These are phyloP conservation scores for Idaea aversata DNA, from an alignment of 2,888 invertebrate genomes.

Conservation along the genomic window DNA sequence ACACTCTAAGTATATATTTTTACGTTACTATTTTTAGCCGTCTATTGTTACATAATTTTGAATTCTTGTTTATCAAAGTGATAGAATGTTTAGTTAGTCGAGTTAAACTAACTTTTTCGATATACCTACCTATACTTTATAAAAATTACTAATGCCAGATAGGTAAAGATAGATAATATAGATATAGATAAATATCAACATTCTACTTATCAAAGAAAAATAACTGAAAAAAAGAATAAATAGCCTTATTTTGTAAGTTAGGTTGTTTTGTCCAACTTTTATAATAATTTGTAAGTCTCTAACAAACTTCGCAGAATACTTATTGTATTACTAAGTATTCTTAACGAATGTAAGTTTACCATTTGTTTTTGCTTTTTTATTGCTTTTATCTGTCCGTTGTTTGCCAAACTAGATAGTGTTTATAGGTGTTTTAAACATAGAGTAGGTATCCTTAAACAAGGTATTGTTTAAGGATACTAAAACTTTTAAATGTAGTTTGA, in stretches of 20 bases:
- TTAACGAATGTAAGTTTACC: conserved; percentile 1
- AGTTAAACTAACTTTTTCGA: neutral
- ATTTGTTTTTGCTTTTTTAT: conserved; percentile 1
- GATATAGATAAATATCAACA: neutral
- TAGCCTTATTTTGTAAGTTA: conserved; percentile 26
- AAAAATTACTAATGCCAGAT: neutral
- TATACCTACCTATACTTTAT: too few relatives aligned
- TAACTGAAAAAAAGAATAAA: conserved; percentile 10
- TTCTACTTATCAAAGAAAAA: neutral
- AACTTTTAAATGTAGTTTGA: too few relatives aligned
- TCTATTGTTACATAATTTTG: neutral
- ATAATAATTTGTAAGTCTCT: conserved; percentile 3
- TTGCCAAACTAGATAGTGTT: neutral
- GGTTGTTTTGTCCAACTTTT: conserved; percentile 17
- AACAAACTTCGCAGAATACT: conserved; percentile 19
- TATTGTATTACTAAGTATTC: conserved; percentile 4
- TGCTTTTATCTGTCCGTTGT: neutral
- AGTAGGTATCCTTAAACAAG: too few relatives aligned
- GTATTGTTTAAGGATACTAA: too few relatives aligned
- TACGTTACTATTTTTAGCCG: neutral
- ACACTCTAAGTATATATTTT: neutral
- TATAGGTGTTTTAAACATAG: too few relatives aligned
- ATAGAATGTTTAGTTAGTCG: neutral
- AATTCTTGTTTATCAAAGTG: neutral
- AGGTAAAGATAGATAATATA: neutral